Evolutionary conservation across 2,113 vertebrate genomes (phyloP).

Genomic region (Osmerus mordax): DNA sequence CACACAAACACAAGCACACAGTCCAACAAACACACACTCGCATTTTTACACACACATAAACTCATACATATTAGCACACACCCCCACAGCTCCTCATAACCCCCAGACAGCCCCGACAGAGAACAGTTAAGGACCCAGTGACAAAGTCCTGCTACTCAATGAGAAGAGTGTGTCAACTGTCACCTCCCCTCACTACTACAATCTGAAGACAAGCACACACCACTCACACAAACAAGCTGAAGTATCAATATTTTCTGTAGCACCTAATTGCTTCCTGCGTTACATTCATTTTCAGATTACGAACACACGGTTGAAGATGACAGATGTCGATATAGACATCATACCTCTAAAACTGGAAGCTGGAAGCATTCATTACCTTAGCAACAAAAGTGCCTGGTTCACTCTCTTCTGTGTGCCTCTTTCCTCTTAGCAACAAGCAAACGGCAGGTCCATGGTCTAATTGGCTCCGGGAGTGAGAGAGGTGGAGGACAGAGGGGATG

Average conservation of each 20-base stretch:
- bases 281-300: no score
- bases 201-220: no score
- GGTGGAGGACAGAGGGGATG: not conserved
- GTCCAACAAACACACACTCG: slow-evolving; percentile 3
- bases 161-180: no score
- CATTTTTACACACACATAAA: slow-evolving; percentile 1
- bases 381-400: slow-evolving; percentile 46
- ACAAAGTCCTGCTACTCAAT: no score
- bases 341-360: slow-evolving; percentile 18
- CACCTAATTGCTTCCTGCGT: no score
- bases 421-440: slow-evolving; percentile 50
- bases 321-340: slow-evolving; percentile 8
- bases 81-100: not conserved
- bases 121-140: not conserved
- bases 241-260: no score
- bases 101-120: not conserved
- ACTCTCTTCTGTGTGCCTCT: slow-evolving; percentile 32
- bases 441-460: slow-evolving; percentile 47
- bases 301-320: not conserved
- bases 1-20: not conserved
- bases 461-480: slow-evolving; percentile 22
- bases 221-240: no score
- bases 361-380: slow-evolving; percentile 50
- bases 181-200: no score
- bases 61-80: not conserved